Evolutionary conservation across 2,888 invertebrate genomes (phyloP), one percentile per base, ranked within the genome.

Genomic region (Drosophila rubida): DNA sequence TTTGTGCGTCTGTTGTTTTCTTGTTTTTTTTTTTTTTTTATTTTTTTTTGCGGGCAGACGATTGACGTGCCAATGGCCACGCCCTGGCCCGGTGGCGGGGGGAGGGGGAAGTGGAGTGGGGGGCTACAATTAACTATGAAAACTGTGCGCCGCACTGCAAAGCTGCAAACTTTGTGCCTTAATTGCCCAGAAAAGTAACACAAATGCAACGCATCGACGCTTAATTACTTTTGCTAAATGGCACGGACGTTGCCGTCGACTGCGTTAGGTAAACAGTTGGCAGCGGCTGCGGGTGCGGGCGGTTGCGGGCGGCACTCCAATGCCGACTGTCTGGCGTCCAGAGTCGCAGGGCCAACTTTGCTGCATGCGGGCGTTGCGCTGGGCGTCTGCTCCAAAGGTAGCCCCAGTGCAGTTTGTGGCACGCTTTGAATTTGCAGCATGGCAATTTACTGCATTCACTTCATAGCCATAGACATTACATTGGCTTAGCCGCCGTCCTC

Each of bases 151-250:
- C 68, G 75, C 78, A 74, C 75, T 81, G 59, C 45, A 62, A 62
- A 73, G 54, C 50, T 77, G 74, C 67, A 75, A 75, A 75, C 84
- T 84, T 87, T 87, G 44, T 59, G 75, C 82, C 83, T 76, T 87
- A 82, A 82, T 82, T 82, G 88, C 86, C 88, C 88, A 87, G 88
- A 82, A 82, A 85, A 82, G 88, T 83, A 87, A 82, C 88, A 82
- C 82, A 82, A 81, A 82, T 87, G 88, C 85, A 82, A 86, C 86
- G 88, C 88, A 87, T 82, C 87, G 82, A 85, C 80, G 88, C 82
- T 87, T 82, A 82, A 82, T 82, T 82, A 82, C 82, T 87, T 82
- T 82, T 87, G 67, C 88, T 83, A 85, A 82, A 82, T 87, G 82
- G 69, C 77, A 73, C 49, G 64, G 66, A 73, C 80, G 50, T 77